Percentiles rank a stretch among this genome's conserved stretches.
Conservation (phyloP, 2,888 invertebrate genomes). For the Aproaerema taeniolella region DNA sequence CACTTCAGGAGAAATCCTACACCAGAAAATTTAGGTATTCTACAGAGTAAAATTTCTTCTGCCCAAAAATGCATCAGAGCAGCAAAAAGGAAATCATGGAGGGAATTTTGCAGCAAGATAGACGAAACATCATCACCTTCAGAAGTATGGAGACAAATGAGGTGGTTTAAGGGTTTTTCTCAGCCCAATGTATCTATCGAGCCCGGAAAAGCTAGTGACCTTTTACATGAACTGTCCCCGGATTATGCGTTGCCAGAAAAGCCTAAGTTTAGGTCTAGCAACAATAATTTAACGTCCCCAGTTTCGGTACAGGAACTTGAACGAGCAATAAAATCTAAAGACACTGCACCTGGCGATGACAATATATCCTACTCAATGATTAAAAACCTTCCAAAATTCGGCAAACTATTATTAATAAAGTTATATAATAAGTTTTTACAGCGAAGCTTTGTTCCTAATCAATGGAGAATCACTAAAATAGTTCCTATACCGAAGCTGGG, state of each 20-base stretch:
- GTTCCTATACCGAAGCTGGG: too few species aligned
- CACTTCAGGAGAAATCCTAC: conserved; percentile 2
- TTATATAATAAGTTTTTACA: not conserved
- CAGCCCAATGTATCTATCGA: not conserved
- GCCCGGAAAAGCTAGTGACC: not conserved
- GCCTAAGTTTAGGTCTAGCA: not conserved
- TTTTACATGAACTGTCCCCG: not conserved
- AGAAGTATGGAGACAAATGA: not conserved
- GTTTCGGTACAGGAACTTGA: not conserved
- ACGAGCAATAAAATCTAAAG: not conserved
- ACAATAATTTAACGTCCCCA: not conserved
- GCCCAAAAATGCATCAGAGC: not conserved
- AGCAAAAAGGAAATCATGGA: too few species aligned
- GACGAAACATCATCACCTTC: not conserved
- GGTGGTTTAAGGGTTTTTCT: not conserved
- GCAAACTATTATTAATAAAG: not conserved
- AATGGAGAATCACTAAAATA: not conserved
- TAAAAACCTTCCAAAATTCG: not conserved
- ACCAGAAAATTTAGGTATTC: not conserved
- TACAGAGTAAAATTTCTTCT: not conserved
- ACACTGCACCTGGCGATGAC: not conserved
- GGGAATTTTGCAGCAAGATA: not conserved
- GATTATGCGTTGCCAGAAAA: not conserved
- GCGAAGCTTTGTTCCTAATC: not conserved
- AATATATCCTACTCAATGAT: not conserved